phyloP scores from a whole-genome alignment of 2,888 invertebrate genomes.

The Myathropa florea region DNA sequence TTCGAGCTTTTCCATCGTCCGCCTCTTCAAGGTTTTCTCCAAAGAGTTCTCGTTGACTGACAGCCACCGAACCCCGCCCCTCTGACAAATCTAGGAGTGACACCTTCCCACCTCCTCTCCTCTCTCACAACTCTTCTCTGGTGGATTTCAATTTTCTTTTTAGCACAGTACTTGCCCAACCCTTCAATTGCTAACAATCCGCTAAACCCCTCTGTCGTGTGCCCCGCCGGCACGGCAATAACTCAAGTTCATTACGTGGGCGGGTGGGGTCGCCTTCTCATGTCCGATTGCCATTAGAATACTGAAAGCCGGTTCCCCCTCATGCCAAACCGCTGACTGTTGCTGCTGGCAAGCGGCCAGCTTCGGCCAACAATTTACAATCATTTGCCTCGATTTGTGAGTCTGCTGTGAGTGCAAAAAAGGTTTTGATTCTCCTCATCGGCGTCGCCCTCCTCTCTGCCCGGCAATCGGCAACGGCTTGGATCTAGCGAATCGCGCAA shows the following conservation, averaged over 20 bases:
- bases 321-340: not conserved
- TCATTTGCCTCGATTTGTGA: constrained; percentile 38
- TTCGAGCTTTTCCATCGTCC: not conserved
- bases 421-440: constrained; percentile 25
- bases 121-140: not conserved
- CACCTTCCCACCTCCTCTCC: not conserved
- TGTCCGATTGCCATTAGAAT: constrained; percentile 21
- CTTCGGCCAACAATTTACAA: constrained; percentile 28
- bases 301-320: constrained; percentile 49
- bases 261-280: constrained; percentile 48
- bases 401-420: not conserved
- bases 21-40: not conserved
- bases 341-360: not conserved
- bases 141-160: not conserved
- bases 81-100: not conserved
- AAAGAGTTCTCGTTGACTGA: not conserved
- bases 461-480: constrained; percentile 55
- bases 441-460: constrained; percentile 53
- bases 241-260: constrained; percentile 68
- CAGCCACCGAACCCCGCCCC: not conserved
- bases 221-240: constrained; percentile 34
- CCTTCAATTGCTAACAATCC: not conserved
- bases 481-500: constrained; percentile 11
- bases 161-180: not conserved
- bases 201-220: not conserved